Evolutionary conservation across 2,888 invertebrate genomes (phyloP), one percentile per base, ranked within the genome.

Genomic region (Lepidocyrtinus sp.): DNA sequence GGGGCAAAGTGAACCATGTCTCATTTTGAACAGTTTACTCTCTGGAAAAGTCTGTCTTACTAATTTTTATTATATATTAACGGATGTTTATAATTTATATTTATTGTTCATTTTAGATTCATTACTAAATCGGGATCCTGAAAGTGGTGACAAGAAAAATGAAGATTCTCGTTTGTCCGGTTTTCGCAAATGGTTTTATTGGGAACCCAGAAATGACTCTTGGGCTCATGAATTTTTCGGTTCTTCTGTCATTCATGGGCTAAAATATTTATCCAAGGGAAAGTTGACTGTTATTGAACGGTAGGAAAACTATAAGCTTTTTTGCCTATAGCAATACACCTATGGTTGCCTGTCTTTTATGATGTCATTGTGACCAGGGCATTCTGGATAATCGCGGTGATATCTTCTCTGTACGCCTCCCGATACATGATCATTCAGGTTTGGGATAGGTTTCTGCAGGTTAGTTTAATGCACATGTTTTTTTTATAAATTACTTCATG

Each of bases 181-280:
- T n/a, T n/a, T n/a, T n/a, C n/a, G n/a, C n/a, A 36, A 63, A 26
- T 73, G 61, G 68, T 24, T 73, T 15, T 79, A 72, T 63, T 79
- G 79, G 79, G 74, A 79, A 21, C 79, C 78, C 7, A 24, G 25
- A 0, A 12, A 0, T 3, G 74, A 79, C 17, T 79, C 79, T 3
- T 74, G 68, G 68, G 17, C 69, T 26, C 55, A 74, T 2, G 74
- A 74, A 21, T 79, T 79, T 25, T 79, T 68, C n/a, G 79, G 69
- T 1, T 69, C 63, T 7, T 79, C 79, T 0, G 62, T 61, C 15
- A 79, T 79, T 36, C 79, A 79, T 45, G 79, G 79, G 5, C 68
- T 79, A 19, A 79, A 79, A 17, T 79, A 79, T 21, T 63, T 79
- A 19, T 74, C 73, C 1, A 68, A 69, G 19, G n/a, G 50, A 21